Evolutionary conservation across 2,888 invertebrate species (phyloP).

Genomic region (Xanthia icteritia): DNA sequence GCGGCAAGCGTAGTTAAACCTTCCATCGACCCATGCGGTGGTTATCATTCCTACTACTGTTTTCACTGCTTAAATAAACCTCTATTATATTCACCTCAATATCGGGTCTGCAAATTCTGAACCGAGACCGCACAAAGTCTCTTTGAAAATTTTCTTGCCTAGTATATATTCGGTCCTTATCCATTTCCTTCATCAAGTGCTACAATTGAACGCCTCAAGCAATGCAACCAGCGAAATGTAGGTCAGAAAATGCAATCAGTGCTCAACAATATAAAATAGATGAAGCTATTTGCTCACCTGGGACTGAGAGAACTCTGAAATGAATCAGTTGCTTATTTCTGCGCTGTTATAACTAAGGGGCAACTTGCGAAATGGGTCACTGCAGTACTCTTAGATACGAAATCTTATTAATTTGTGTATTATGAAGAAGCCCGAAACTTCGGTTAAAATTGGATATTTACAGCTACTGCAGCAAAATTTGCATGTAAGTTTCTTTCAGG

Average conservation of each 20-base stretch:
- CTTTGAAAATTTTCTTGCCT: conserved; percentile 6
- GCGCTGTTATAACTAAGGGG: conserved; percentile 36
- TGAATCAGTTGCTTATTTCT: conserved; percentile 57
- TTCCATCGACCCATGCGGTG: too few species aligned
- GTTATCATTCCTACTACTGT: neutral
- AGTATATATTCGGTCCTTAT: conserved; percentile 28
- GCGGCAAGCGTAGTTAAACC: too few species aligned
- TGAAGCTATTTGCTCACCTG: conserved; percentile 60
- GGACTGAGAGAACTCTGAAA: conserved; percentile 54
- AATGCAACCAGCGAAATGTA: conserved; percentile 54
- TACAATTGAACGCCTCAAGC: conserved; percentile 55
- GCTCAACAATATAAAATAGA: conserved; percentile 62
- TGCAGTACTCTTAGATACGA: conserved; percentile 34
- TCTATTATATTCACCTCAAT: conserved; percentile 1
- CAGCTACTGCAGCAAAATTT: conserved; percentile 33
- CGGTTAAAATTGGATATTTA: conserved; percentile 23
- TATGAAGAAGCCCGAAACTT: conserved; percentile 21
- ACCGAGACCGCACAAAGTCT: conserved; percentile 3
- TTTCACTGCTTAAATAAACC: neutral
- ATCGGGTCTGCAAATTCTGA: conserved; percentile 6
- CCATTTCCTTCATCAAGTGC: conserved; percentile 49
- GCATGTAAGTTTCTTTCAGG: conserved; percentile 13
- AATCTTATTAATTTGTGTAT: conserved; percentile 36
- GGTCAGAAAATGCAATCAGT: conserved; percentile 64
- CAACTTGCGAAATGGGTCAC: conserved; percentile 46